Percentiles rank a stretch among this genome's conserved stretches.
These are phyloP conservation scores for Charadrius vociferus DNA, from an alignment of 2,113 vertebrate species.

Conservation along the genomic window DNA sequence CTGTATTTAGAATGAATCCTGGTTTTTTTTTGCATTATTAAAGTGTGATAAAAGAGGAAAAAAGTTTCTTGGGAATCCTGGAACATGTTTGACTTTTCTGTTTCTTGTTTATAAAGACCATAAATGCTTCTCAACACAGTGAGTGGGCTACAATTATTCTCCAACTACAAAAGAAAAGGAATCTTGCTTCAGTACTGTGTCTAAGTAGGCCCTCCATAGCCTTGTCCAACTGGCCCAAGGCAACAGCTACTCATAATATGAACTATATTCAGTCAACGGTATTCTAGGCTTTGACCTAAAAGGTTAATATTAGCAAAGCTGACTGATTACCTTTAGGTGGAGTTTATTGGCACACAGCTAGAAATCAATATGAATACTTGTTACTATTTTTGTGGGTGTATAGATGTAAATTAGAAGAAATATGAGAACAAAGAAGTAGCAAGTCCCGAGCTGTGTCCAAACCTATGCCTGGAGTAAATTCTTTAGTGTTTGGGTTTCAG, in stretches of 20 bases:
- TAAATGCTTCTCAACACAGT: neutral
- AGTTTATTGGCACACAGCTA: neutral
- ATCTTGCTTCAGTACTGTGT: neutral
- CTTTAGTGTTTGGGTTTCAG: neutral
- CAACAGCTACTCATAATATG: neutral
- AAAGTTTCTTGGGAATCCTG: neutral
- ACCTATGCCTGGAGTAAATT: neutral
- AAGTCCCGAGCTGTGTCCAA: neutral
- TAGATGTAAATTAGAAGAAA: neutral
- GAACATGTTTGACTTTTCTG: neutral
- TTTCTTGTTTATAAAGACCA: neutral
- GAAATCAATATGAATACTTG: neutral
- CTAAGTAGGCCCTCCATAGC: neutral
- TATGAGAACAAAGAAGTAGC: neutral
- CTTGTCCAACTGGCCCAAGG: neutral
- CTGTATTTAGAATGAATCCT: neutral
- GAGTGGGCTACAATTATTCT: neutral
- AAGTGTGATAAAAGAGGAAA: neutral
- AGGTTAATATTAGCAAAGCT: neutral
- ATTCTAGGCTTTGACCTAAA: neutral
- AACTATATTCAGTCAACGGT: neutral
- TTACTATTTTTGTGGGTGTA: neutral
- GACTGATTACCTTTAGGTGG: neutral
- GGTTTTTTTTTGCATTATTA: neutral
- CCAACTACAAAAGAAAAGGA: neutral